These are phyloP conservation scores for Pherbina coryleti DNA, from an alignment of 2,888 invertebrate species.

Conservation along the genomic window DNA sequence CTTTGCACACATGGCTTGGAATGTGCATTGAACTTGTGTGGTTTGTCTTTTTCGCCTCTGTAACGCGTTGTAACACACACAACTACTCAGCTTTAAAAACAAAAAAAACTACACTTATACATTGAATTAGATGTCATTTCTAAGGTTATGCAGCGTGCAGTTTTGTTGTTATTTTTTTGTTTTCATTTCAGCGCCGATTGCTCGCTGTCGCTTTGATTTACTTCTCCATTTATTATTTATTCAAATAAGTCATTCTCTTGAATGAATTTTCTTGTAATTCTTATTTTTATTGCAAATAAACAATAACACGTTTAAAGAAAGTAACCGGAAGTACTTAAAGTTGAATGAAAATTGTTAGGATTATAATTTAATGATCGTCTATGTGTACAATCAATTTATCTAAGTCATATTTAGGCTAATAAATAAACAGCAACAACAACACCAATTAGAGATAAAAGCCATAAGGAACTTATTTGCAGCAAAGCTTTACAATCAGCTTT, in stretches of 20 bases:
- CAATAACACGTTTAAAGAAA: background rate
- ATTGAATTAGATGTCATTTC: background rate
- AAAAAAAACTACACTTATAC: background rate
- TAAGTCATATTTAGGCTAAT: too few species aligned
- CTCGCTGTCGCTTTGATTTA: background rate
- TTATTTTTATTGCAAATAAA: background rate
- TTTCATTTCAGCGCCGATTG: background rate
- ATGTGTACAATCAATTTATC: too few species aligned
- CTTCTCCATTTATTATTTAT: background rate
- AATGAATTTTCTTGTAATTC: background rate
- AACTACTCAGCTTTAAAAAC: background rate
- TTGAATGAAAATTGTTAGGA: too few species aligned
- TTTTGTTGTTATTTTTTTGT: background rate
- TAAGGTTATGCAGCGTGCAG: background rate
- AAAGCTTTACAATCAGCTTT: too few species aligned
- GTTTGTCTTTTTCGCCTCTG: background rate
- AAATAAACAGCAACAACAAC: too few species aligned
- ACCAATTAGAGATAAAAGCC: too few species aligned
- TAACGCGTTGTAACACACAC: background rate
- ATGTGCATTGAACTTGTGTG: constrained; percentile 21
- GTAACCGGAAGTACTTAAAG: background rate
- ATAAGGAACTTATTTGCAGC: too few species aligned
- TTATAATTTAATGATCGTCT: too few species aligned
- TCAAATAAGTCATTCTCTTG: background rate
- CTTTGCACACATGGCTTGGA: background rate